Conservation (phyloP, 2,113 vertebrate species). For the Pogonocichla stellata region DNA sequence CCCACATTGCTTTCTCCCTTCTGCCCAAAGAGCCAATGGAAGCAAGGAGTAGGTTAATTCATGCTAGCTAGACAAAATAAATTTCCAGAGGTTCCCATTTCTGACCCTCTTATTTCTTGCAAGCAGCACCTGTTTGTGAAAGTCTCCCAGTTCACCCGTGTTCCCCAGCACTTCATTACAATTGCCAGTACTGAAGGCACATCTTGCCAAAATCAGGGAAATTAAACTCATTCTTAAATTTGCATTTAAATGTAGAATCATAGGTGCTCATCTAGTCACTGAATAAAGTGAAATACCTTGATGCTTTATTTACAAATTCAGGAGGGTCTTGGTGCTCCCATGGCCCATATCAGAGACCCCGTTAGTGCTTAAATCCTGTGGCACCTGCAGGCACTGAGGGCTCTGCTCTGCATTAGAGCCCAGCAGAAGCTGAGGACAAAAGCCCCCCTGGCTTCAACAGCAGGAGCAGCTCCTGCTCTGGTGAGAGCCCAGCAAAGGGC, state of each 20-base stretch:
- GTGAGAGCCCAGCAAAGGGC: neutral
- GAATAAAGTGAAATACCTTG: neutral
- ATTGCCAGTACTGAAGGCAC: neutral
- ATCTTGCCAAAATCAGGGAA: neutral
- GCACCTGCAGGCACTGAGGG: neutral
- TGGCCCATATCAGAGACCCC: neutral
- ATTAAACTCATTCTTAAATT: neutral
- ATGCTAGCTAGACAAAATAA: neutral
- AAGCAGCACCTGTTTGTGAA: neutral
- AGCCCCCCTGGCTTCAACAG: neutral
- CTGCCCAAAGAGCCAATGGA: neutral
- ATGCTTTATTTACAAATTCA: neutral
- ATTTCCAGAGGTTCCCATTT: neutral
- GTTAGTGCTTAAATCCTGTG: neutral
- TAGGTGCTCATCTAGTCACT: neutral
- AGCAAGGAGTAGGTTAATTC: neutral
- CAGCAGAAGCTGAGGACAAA: neutral
- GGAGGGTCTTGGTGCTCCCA: neutral
- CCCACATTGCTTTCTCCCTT: neutral
- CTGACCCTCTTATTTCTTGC: neutral
- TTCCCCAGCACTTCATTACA: neutral
- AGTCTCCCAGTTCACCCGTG: neutral
- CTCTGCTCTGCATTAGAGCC: neutral
- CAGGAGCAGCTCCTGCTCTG: neutral
- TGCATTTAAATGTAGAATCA: neutral